Evolutionary conservation across 2,797 vertebrate genomes (phyloP), one percentile per base, ranked within the genome.

Genomic region (Sebastes nivosus): DNA sequence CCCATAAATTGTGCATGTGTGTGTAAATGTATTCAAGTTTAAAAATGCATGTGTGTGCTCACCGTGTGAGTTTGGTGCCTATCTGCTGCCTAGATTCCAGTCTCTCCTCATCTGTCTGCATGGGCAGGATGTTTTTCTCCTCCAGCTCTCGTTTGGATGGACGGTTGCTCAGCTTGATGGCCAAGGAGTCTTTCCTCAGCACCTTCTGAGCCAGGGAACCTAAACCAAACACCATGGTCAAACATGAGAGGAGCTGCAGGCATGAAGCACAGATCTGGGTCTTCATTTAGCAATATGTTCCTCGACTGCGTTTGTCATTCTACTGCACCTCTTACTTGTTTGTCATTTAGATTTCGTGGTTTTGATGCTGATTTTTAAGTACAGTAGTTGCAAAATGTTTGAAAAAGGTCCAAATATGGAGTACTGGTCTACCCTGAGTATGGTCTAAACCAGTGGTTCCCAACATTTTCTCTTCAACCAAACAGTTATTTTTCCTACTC

Each of bases 101-200:
- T 20, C 98, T 94, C 91, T 99, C 98, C 68, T 99, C 97, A 32
- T 99, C 98, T 0, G 98, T 98, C 95, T 99, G 98, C 94, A 97
- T 93, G 61, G 98, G 99, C 50, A 99, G 96, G 92, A 99, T 99
- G 89, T 99, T 99, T 95, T 99, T 99, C 85, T 99, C 99, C 91
- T 99, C 97, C 85, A 99, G 95, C 86, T 99, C 99, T 84, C 98
- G 85, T 83, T 98, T 98, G 64, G 98, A 98, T 13, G 99, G 99
- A 89, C 99, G 96, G 94, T 99, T 99, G 91, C 98, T 99, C 85
- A 99, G 95, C 92, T 99, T 99, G 94, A 99, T 97, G 85, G 98
- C 99, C 94, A 99, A 93, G 11, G 99, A 99, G 94, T 99, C 99
- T 94, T 99, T 98, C 91, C 99, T 96, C 93, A 98, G 95, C 83